phyloP scores from a whole-genome alignment of 2,113 vertebrate species.

The Saguinus imperator region DNA sequence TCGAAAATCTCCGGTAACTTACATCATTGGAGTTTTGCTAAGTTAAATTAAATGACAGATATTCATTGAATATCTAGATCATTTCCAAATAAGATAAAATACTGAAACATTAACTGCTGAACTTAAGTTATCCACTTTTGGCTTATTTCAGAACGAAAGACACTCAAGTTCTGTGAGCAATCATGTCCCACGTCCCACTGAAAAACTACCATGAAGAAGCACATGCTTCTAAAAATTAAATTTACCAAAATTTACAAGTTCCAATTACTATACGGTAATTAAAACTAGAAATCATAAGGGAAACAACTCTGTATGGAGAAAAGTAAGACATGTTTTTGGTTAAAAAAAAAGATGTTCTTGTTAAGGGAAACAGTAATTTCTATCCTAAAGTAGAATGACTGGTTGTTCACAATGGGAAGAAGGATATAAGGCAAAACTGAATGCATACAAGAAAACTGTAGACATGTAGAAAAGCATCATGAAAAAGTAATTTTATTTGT shows the following conservation, averaged over 20 bases:
- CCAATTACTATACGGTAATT: not conserved
- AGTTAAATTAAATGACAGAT: not conserved
- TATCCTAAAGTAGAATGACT: not conserved
- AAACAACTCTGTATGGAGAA: not conserved
- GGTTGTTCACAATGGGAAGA: not conserved
- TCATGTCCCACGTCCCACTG: not conserved
- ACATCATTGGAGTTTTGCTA: not conserved
- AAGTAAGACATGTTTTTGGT: not conserved
- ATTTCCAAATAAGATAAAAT: not conserved
- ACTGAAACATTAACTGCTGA: not conserved
- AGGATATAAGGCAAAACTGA: not conserved
- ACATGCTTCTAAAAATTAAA: not conserved
- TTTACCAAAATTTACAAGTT: not conserved
- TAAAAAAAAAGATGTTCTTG: not conserved
- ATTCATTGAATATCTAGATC: not conserved
- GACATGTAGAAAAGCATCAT: not conserved
- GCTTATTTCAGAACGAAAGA: not conserved
- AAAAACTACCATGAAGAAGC: not conserved
- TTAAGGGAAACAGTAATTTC: not conserved
- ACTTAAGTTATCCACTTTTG: not conserved
- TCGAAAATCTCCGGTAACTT: not conserved
- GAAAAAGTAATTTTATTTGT: not conserved
- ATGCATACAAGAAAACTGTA: not conserved
- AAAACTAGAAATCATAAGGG: not conserved
- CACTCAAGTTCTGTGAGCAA: not conserved